Conservation (phyloP, 1,140 invertebrate species). For the Bombus difficillimus region DNA sequence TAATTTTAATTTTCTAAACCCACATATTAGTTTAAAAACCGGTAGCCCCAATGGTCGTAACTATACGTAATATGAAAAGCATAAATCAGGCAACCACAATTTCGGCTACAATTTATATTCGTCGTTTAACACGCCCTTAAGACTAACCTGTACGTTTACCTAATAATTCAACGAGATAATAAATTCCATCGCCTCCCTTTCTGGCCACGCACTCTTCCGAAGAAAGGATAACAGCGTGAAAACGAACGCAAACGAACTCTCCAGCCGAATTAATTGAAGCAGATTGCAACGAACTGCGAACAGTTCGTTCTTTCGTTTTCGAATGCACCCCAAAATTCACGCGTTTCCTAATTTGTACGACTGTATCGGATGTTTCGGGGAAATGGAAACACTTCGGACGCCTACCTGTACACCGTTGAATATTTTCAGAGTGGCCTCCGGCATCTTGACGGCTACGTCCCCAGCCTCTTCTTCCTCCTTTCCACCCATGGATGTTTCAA, state of each 20-base stretch:
- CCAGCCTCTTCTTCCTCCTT: slow-evolving; percentile 20
- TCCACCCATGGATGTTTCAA: slow-evolving; percentile 45
- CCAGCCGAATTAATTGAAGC: slow-evolving; percentile 4
- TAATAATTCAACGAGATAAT: slow-evolving; percentile 24
- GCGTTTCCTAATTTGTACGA: background rate
- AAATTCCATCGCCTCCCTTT: background rate
- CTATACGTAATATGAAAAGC: background rate
- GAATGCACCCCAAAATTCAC: background rate
- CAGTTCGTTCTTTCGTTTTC: background rate
- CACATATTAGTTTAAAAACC: background rate
- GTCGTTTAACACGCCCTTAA: slow-evolving; percentile 21
- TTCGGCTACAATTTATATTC: slow-evolving; percentile 3
- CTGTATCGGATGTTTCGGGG: background rate
- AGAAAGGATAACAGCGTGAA: background rate
- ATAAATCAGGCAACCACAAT: slow-evolving; percentile 22
- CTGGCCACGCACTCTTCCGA: background rate
- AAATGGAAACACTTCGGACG: background rate
- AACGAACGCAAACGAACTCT: background rate
- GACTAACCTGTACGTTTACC: background rate
- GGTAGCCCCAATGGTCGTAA: background rate
- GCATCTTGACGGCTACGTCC: slow-evolving; percentile 53
- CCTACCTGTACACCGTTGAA: slow-evolving; percentile 66
- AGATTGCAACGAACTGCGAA: background rate
- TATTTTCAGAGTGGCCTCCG: slow-evolving; percentile 61
- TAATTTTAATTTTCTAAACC: background rate